Conservation (phyloP, 2,797 vertebrate genomes). For the Mus caroli region DNA sequence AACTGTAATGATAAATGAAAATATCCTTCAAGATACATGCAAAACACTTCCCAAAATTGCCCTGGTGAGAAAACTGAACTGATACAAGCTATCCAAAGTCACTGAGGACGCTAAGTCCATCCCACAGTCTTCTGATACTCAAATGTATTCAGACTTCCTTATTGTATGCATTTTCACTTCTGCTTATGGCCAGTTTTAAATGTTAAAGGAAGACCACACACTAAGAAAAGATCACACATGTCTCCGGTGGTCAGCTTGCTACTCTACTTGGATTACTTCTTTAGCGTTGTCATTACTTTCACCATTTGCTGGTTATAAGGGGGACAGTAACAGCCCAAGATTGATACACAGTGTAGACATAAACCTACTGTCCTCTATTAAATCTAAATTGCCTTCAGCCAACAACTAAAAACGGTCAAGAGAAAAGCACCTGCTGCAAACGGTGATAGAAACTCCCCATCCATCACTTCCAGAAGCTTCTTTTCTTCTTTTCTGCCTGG, state of each 20-base stretch:
- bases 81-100: conserved; percentile 72
- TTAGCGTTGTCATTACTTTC: conserved; percentile 48
- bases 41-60: conserved; percentile 65
- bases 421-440: conserved; percentile 73
- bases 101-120: conserved; percentile 50
- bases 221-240: conserved; percentile 7
- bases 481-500: conserved; percentile 59
- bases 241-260: background rate
- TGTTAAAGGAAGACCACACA: background rate
- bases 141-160: background rate
- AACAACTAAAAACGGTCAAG: conserved; percentile 72
- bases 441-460: conserved; percentile 61
- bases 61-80: conserved; percentile 66
- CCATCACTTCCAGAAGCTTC: conserved; percentile 76
- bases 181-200: background rate
- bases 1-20: conserved; percentile 83
- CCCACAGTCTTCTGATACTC: background rate
- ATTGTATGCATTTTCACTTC: background rate
- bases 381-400: conserved; percentile 63
- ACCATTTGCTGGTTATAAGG: conserved; percentile 47
- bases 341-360: conserved; percentile 16
- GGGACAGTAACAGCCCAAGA: background rate
- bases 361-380: conserved; percentile 50
- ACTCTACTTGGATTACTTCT: conserved; percentile 20
- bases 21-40: conserved; percentile 73